phyloP scores from a whole-genome alignment of 2,888 invertebrate genomes.

The Cephus pulcher region DNA sequence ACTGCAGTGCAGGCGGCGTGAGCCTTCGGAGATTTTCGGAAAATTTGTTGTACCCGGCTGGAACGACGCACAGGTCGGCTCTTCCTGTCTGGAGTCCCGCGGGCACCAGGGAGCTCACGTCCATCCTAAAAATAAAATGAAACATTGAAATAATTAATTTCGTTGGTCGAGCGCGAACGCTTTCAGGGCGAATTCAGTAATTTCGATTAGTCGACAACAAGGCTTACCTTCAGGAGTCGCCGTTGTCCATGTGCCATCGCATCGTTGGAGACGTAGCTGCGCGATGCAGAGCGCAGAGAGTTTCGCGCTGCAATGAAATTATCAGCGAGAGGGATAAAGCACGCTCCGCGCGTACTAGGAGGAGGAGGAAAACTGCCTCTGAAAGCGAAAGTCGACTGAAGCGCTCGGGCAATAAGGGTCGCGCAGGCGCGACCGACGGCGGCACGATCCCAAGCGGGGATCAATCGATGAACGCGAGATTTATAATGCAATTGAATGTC shows the following conservation, averaged over 20 bases:
- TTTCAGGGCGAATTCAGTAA: neutral
- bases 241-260: neutral
- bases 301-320: constrained; percentile 29
- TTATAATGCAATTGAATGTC: neutral
- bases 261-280: neutral
- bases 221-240: neutral
- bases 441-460: neutral
- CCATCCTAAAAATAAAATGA: constrained; percentile 47
- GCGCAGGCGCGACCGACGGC: neutral
- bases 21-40: constrained; percentile 71
- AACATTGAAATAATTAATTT: neutral
- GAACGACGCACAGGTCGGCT: constrained; percentile 44
- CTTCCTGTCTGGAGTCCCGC: constrained; percentile 54
- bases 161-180: neutral
- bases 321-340: constrained; percentile 30
- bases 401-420: neutral
- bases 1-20: constrained; percentile 79
- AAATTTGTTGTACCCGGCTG: constrained; percentile 65
- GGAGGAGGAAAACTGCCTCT: neutral
- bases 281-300: constrained; percentile 15
- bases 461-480: neutral
- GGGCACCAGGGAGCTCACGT: constrained; percentile 58
- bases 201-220: neutral
- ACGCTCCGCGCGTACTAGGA: neutral
- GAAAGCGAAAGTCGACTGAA: neutral